Conservation (phyloP, 1,140 invertebrate species). For the Neotoxoptera formosana region DNA sequence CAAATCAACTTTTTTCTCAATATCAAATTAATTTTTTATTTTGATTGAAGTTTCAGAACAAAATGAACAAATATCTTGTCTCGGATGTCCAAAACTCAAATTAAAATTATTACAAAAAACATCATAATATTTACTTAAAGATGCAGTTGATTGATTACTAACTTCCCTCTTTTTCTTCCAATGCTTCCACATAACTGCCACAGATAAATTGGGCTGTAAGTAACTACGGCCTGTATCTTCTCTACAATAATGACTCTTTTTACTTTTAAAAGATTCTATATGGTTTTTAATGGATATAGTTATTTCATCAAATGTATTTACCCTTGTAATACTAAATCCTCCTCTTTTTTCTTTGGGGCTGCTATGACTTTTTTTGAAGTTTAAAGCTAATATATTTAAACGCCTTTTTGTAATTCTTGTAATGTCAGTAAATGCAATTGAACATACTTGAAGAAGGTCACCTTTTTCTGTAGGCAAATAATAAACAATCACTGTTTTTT, state of each 20-base stretch:
- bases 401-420: neutral
- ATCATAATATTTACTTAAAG: neutral
- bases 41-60: neutral
- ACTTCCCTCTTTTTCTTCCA: neutral
- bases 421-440: neutral
- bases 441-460: neutral
- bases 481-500: neutral
- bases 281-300: neutral
- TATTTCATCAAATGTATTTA: neutral
- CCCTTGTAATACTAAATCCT: neutral
- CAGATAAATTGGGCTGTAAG: neutral
- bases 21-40: neutral
- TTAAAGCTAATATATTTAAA: neutral
- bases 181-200: neutral
- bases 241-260: conserved; percentile 10
- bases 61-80: neutral
- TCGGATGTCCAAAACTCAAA: neutral
- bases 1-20: neutral
- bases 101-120: neutral
- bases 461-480: conserved; percentile 5
- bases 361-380: neutral
- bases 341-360: neutral
- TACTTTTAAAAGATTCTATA: neutral
- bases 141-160: neutral
- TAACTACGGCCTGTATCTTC: neutral